Evolutionary conservation across 2,113 vertebrate species (phyloP).

Genomic region (Platichthys flesus): DNA sequence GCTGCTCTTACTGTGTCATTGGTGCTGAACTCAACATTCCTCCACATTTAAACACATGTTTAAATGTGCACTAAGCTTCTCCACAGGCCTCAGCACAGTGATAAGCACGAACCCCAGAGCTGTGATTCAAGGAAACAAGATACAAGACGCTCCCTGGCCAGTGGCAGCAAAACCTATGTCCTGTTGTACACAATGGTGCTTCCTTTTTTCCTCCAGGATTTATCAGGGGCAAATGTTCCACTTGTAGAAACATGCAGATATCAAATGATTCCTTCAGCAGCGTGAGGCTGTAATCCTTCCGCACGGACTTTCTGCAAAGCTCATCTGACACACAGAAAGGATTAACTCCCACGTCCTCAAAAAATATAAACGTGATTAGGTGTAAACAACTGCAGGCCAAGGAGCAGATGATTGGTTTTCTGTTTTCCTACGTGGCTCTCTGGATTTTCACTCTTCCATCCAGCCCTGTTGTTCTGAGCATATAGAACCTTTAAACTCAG

Average conservation of each 20-base stretch:
- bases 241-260: constrained; percentile 37
- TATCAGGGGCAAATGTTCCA: constrained; percentile 27
- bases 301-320: constrained; percentile 15
- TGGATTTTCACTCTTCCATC: constrained; percentile 19
- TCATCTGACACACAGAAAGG: constrained; percentile 23
- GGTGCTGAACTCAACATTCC: constrained; percentile 35
- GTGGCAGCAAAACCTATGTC: constrained; percentile 31
- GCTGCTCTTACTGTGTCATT: constrained; percentile 12
- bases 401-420: constrained; percentile 41
- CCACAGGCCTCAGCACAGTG: neutral
- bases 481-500: neutral
- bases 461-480: neutral
- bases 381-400: constrained; percentile 31
- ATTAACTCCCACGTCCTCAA: constrained; percentile 20
- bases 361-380: constrained; percentile 47
- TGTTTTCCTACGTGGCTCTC: constrained; percentile 20
- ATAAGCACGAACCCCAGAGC: constrained; percentile 18
- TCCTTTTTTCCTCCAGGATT: constrained; percentile 24
- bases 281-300: constrained; percentile 9
- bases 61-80: neutral
- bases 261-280: constrained; percentile 12
- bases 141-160: constrained; percentile 17
- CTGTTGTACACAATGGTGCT: constrained; percentile 42
- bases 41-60: neutral
- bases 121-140: constrained; percentile 31